Evolutionary conservation across 2,888 invertebrate genomes (phyloP), one percentile per base, ranked within the genome.

Genomic region (Plusia festucae): DNA sequence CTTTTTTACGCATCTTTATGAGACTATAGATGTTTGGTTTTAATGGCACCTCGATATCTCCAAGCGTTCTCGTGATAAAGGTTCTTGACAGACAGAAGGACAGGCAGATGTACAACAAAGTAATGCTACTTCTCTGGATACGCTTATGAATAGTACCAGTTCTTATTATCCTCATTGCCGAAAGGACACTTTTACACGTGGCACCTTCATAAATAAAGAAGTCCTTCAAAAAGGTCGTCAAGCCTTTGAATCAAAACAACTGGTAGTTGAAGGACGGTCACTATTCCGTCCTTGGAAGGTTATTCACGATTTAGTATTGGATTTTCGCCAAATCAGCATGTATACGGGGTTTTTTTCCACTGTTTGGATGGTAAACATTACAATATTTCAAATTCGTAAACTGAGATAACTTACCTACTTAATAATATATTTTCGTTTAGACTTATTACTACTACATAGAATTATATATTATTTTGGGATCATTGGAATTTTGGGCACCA

Each of bases 261-360:
- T 22, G 9, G n/a, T 57, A 53, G 71, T 65, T 70, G 54, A 73
- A 76, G 70, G 76, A 15, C 70, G 65, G 61, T 51, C 53, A 64
- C 53, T 44, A 16, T 27, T 22, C 51, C 53, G 65, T 69, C 65
- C 64, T 74, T 30, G 34, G 44, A 27, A 40, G 56, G 68, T 63
- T 69, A 71, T 76, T 51, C 15, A 46, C 59, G 46, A 51, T 40
- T 65, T 40, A 52, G 24, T 30, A 30, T 53, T 80, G 81, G 81
- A 68, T 53, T 11, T 34, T 4, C 4, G 78, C 79, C 79, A 80
- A 74, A 44, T 8, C 40, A 62, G 60, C 70, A 64, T 61, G n/a
- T 24, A 24, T 61, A 34, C 2, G 40, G n/a, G 3, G 4, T 40
- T 40, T 15, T 40, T 40, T 15, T 40, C 40, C 5, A 30, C 9